Evolutionary conservation across 2,888 invertebrate species (phyloP), one percentile per base, ranked within the genome.

Genomic region (Lobophora halterata): DNA sequence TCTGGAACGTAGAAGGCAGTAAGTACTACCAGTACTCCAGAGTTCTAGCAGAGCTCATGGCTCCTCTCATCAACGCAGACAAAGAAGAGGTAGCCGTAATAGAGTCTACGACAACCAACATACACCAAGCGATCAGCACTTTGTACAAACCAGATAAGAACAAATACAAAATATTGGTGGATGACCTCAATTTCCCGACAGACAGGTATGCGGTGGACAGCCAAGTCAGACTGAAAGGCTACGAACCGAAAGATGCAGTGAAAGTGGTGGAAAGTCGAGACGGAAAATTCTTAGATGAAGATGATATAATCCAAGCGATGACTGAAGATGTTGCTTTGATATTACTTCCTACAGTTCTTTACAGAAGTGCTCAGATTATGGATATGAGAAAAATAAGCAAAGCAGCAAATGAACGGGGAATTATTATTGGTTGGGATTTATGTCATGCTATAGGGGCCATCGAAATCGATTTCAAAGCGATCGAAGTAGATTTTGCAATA

Each of bases 161-260:
- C 0, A 72, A 55, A 20, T 82, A 74, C 52, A 85, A 79, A 60
- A 81, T 85, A 29, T 41, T 85, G 0, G 73, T 83, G 0, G 85
- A 85, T 18, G 62, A 85, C 28, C 55, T 81, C 0, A 85, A 85
- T 34, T 85, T 85, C 19, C 74, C 85, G 0, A 80, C 83, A 0
- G 83, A 85, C 36, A 65, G 76, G 11, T 85, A 83, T 39, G 85
- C 79, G 3, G 64, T 83, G 0, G 83, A 85, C 26, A 73, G 83
- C 29, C 80, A 81, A 55, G 78, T 85, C 0, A 65, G 65, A 47
- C 41, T 85, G 1, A 74, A 73, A 36, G 82, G 82, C 0, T 76
- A 67, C 14, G 65, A 76, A 0, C 71, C 76, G 0, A 42, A 65
- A 39, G 71, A 77, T 5, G 80, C 79, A 0, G 80, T 85, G 0